phyloP scores from a whole-genome alignment of 2,888 invertebrate species.

The Cephus sareptanus region DNA sequence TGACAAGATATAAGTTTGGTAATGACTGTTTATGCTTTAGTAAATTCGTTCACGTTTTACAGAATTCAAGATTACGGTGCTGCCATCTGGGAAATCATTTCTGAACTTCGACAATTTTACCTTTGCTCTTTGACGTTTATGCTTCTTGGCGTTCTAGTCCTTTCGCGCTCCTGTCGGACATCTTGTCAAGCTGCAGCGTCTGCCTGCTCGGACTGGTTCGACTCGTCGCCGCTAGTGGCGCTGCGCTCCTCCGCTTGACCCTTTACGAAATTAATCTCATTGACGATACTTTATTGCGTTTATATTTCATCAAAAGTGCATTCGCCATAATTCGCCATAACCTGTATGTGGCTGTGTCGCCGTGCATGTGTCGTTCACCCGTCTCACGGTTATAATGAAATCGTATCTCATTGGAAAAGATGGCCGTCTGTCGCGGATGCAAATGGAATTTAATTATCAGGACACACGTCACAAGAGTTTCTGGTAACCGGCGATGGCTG shows the following conservation, averaged over 20 bases:
- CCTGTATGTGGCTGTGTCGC: background rate
- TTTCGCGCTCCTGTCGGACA: background rate
- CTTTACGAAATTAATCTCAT: background rate
- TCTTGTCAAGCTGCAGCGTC: background rate
- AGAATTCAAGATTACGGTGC: background rate
- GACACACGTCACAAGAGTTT: conserved; percentile 13
- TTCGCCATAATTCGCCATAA: background rate
- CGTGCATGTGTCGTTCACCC: background rate
- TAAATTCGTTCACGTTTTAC: background rate
- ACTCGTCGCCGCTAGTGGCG: background rate
- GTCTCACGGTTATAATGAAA: background rate
- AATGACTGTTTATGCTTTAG: background rate
- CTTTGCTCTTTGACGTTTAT: background rate
- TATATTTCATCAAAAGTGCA: background rate
- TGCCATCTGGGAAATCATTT: background rate
- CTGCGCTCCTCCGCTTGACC: background rate
- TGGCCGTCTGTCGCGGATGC: background rate
- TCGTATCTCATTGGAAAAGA: background rate
- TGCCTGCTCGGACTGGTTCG: background rate
- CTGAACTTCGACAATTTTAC: no score
- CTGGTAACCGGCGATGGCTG: background rate
- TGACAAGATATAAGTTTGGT: background rate
- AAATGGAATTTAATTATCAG: conserved; percentile 23
- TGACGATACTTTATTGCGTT: background rate
- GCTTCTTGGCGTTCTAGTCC: background rate